Base-by-base conservation (phyloP, 2,888 invertebrate species). In the Cantharis rustica region DNA sequence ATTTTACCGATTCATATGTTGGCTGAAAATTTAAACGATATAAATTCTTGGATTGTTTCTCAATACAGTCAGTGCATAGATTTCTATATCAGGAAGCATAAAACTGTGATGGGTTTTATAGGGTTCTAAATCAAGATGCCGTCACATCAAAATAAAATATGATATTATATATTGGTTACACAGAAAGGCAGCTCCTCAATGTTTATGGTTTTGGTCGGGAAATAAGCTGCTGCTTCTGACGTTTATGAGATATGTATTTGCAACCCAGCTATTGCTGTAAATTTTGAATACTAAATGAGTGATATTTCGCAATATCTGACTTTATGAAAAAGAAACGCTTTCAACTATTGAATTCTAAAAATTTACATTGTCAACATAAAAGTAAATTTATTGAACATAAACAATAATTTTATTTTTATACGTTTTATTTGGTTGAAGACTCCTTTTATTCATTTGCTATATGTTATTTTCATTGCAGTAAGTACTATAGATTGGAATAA, bases 141-240 rank as follows among this genome's bases (percentile, higher is more conserved):
- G 86, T 86, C 87, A 86, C 87, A 87, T 86, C 86, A 86, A 85
- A 85, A 86, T 86, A 86, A 86, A 86, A 87, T 87, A 87, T 86
- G 84, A 85, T 84, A 85, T 85, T 84, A 86, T 86, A 66, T 66
- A 87, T 87, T 85, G 86, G 86, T 85, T 85, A 85, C 86, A 85
- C 84, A 86, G 86, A 86, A 85, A 85, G 86, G 85, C 86, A 85
- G 84, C 85, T 86, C 83, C 84, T 86, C 85, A 84, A 85, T 85
- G 87, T 86, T 86, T 86, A 86, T 86, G 84, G 85, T 83, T 80
- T 81, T 79, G 81, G 82, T 82, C 83, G 84, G 84, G 84, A 85
- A 85, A 85, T 85, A 85, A 85, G 84, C 84, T 83, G 83, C 84
- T 84, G 87, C 81, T 82, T 84, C 80, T 87, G 88, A 88, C 88